Base-by-base conservation (phyloP, 2,888 invertebrate genomes). In the Trachelus tabidus region DNA sequence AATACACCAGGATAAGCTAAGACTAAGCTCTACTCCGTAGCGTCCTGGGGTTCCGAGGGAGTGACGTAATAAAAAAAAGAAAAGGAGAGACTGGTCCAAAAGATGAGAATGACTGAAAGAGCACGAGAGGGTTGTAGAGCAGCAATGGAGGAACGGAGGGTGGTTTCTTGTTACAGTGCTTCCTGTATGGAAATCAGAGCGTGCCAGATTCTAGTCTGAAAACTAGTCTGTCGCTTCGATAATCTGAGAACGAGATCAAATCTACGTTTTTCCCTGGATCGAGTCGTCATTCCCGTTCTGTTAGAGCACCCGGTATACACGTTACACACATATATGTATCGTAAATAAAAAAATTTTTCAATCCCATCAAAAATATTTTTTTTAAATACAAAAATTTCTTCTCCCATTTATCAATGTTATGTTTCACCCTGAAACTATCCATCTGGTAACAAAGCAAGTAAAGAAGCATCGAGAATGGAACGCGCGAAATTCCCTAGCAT, bases 141-240 rank as follows among this genome's bases (percentile, higher is more conserved):
- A 56, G 76, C 75, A 76, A 76, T 56, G 79, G 75, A 75, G 81
- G 79, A 78, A 76, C 81, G 85, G 83, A 81, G 83, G 86, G 84
- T 85, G 89, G 90, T 90, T 88, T 89, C 88, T 90, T 87, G 88
- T 90, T 90, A 89, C 89, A 75, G 86, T 83, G 87, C 87, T 91
- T 91, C 91, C 91, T 91, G 90, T 90, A 90, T 91, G 91, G 88
- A 90, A 91, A 91, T 91, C 85, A 88, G 81, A 78, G 82, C 82
- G 85, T 34, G 81, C 73, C 69, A 76, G 81, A 81, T 80, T 81
- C 80, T 77, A 76, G 77, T 71, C 75, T 75, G 79, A 80, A 82
- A 82, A 80, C 78, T 75, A 75, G 78, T 80, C 80, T 79, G 84
- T 80, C 79, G 80, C 76, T 81, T 81, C 83, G 85, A 87, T 86